phyloP scores from a whole-genome alignment of 1,140 invertebrate species.

The Linepithema humile region DNA sequence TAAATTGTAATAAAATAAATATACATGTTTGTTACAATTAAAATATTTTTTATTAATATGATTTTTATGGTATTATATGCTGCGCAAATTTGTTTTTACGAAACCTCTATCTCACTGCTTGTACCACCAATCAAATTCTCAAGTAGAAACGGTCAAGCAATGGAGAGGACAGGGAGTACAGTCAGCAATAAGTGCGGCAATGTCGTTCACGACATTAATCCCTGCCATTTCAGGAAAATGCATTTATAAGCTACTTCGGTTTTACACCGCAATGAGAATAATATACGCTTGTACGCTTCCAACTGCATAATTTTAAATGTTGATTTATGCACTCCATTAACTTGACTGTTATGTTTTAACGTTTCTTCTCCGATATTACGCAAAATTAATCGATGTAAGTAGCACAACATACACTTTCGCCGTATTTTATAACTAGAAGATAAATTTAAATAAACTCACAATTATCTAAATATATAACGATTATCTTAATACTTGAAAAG shows the following conservation, averaged over 20 bases:
- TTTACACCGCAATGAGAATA: slow-evolving; percentile 12
- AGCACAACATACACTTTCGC: not conserved
- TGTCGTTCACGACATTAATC: slow-evolving; percentile 44
- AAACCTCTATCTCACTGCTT: not conserved
- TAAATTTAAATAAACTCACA: not conserved
- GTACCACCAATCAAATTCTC: slow-evolving; percentile 17
- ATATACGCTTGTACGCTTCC: slow-evolving; percentile 7
- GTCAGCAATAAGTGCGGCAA: slow-evolving; percentile 38
- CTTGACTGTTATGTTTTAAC: not conserved
- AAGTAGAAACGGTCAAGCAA: slow-evolving; percentile 49
- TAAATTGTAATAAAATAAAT: not conserved
- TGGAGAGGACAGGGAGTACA: slow-evolving; percentile 13
- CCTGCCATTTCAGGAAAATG: not conserved
- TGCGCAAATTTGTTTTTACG: not conserved
- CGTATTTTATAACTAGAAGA: slow-evolving; percentile 7
- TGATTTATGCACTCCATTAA: slow-evolving; percentile 23
- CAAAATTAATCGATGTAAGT: not conserved
- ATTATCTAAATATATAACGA: not conserved
- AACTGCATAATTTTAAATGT: slow-evolving; percentile 32
- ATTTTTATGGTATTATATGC: not conserved
- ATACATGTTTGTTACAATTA: not conserved
- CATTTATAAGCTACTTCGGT: slow-evolving; percentile 42
- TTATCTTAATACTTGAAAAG: not conserved
- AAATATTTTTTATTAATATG: not conserved
- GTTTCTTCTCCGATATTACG: not conserved